Conservation (phyloP, 2,797 vertebrate genomes). For the Xiphophorus birchmanni region DNA sequence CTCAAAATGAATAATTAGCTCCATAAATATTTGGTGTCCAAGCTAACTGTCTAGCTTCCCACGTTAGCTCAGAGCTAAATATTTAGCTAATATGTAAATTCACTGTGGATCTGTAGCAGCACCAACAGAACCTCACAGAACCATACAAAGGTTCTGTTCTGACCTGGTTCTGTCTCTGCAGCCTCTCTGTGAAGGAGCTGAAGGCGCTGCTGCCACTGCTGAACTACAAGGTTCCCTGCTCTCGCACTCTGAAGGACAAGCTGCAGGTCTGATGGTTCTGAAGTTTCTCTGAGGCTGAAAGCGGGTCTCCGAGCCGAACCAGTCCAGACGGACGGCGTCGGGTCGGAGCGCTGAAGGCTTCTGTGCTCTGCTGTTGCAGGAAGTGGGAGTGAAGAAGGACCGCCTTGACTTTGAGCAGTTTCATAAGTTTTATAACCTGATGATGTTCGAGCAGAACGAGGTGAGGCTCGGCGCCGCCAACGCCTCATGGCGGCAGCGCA, state of each 20-base stretch:
- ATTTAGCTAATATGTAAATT: neutral
- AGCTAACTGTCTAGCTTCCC: too few species aligned
- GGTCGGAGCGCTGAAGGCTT: neutral
- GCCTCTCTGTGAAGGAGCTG: conserved; percentile 91
- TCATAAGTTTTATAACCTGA: conserved; percentile 94
- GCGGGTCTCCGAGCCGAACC: too few species aligned
- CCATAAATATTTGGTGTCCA: neutral
- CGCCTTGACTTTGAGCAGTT: conserved; percentile 94
- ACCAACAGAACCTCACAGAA: neutral
- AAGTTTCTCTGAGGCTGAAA: neutral
- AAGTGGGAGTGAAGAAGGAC: conserved; percentile 89
- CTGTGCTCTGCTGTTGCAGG: conserved; percentile 71
- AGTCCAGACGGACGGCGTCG: neutral
- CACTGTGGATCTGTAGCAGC: neutral
- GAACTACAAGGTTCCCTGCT: conserved; percentile 89
- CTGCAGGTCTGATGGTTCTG: conserved; percentile 80
- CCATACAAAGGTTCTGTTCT: neutral
- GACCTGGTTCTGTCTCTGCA: conserved; percentile 48
- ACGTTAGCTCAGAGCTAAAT: neutral
- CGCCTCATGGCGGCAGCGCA: too few species aligned
- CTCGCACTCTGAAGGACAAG: conserved; percentile 90
- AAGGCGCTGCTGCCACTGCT: conserved; percentile 89
- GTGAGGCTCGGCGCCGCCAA: conserved; percentile 73
- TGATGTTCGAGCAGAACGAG: conserved; percentile 95
- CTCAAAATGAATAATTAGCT: neutral